Evolutionary conservation across 1,140 invertebrate species (phyloP).

Genomic region (Drosophila murphyi): DNA sequence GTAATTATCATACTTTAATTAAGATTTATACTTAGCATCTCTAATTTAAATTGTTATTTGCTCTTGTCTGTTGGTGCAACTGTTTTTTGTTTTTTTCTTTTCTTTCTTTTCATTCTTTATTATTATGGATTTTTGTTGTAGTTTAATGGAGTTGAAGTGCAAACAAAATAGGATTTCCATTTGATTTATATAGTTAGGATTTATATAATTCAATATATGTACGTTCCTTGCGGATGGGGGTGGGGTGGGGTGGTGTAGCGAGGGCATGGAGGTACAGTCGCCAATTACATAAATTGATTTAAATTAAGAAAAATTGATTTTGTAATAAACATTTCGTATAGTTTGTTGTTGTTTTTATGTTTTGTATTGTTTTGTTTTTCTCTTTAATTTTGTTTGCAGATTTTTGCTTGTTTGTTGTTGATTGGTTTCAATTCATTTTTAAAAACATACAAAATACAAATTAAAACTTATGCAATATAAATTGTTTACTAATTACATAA

Average conservation of each 20-base stretch:
- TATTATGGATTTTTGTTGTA: conserved; percentile 34
- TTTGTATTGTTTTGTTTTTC: conserved; percentile 23
- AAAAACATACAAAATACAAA: conserved; percentile 71
- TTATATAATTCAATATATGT: conserved; percentile 31
- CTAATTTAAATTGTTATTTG: conserved; percentile 65
- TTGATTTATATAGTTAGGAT: conserved; percentile 22
- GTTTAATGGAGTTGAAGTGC: conserved; percentile 51
- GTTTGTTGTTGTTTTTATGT: not conserved
- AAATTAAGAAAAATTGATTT: conserved; percentile 65
- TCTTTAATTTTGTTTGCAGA: conserved; percentile 32
- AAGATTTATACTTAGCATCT: conserved; percentile 74
- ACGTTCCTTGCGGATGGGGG: not conserved
- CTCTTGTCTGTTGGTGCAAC: conserved; percentile 63
- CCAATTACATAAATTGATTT: conserved; percentile 70
- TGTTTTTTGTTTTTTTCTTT: conserved; percentile 38
- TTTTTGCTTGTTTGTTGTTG: conserved; percentile 20
- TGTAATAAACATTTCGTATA: conserved; percentile 47
- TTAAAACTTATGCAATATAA: conserved; percentile 57
- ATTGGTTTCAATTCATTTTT: conserved; percentile 41
- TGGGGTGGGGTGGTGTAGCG: not conserved
- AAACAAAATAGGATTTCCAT: conserved; percentile 52
- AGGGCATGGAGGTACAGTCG: not conserved
- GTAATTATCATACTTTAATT: conserved; percentile 72
- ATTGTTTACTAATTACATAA: conserved; percentile 76
- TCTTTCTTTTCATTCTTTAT: conserved; percentile 27